Evolutionary conservation across 2,888 invertebrate genomes (phyloP).

Genomic region (Coremacera marginata): DNA sequence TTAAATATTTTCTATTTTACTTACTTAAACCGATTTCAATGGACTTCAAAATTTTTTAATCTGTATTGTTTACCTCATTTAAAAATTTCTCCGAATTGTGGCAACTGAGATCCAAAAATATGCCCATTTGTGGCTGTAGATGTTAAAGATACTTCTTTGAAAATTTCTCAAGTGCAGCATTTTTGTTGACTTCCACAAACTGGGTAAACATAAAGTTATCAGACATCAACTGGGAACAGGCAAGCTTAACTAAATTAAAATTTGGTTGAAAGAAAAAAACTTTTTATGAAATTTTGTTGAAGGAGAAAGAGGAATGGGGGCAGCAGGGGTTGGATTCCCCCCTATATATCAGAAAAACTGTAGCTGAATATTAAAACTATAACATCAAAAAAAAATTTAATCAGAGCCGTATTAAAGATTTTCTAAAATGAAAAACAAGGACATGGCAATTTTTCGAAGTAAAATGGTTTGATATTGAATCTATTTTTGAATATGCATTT

Average conservation of each 20-base stretch:
- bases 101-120: conserved; percentile 61
- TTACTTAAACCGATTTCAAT: too few species aligned
- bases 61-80: conserved; percentile 52
- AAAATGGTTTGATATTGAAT: too few species aligned
- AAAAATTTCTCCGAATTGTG: conserved; percentile 49
- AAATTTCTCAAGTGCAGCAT: conserved; percentile 40
- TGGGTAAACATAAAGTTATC: conserved; percentile 49
- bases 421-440: too few species aligned
- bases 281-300: neutral
- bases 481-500: too few species aligned
- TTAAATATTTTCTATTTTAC: neutral
- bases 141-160: conserved; percentile 50
- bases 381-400: too few species aligned
- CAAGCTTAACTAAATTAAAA: conserved; percentile 47
- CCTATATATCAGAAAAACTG: too few species aligned
- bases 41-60: too few species aligned
- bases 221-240: conserved; percentile 42
- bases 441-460: too few species aligned
- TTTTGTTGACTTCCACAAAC: conserved; percentile 50
- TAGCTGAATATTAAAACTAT: too few species aligned
- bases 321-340: too few species aligned
- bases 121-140: conserved; percentile 52
- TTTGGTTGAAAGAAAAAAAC: neutral
- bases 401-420: too few species aligned
- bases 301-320: too few species aligned